Base-by-base conservation (phyloP, 2,888 invertebrate species). In the Odontocolon sp. region DNA sequence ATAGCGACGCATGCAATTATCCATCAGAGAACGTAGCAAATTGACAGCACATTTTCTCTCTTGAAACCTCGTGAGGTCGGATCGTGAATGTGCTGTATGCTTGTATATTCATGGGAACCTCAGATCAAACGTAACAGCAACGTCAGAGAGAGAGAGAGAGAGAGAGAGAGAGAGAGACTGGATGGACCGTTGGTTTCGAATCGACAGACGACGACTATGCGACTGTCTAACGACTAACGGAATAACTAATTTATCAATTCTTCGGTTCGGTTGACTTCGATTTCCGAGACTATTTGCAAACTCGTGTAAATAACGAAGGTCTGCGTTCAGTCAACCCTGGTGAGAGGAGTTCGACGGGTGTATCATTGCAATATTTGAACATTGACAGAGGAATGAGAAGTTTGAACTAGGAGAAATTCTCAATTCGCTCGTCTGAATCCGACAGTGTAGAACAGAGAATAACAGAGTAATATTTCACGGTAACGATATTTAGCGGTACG, bases 191-290 rank as follows among this genome's bases (percentile, higher is more conserved):
- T 56, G 69, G 28, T 42, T 68, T 26, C 47, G 72, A 74, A 61
- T 67, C 72, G 76, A 77, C 61, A 21, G 63, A 45, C 66, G 52
- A 67, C 63, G 64, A 47, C 50, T 18, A 9, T 54, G 56, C 28
- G 28, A 66, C 64, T 38, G 45, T 38, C 57, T 83, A n/a, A 77
- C 84, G 85, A 87, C 89, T 89, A 85, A 90, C 88, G 86, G 90
- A 90, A 90, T 90, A 90, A 89, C 88, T 90, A 90, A 90, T 90
- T 90, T 90, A 89, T 89, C 89, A 89, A 89, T 90, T 90, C 88
- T 89, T 90, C 89, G 90, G 85, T 89, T 88, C 87, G 88, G 86
- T 88, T 87, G 86, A 82, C 87, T 86, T 85, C 89, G 88, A 89
- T 89, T 86, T 82, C 85, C 81, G 83, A 80, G 81, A 83, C 85